Conservation (phyloP, 2,113 vertebrate species). For the Scolopax mira region DNA sequence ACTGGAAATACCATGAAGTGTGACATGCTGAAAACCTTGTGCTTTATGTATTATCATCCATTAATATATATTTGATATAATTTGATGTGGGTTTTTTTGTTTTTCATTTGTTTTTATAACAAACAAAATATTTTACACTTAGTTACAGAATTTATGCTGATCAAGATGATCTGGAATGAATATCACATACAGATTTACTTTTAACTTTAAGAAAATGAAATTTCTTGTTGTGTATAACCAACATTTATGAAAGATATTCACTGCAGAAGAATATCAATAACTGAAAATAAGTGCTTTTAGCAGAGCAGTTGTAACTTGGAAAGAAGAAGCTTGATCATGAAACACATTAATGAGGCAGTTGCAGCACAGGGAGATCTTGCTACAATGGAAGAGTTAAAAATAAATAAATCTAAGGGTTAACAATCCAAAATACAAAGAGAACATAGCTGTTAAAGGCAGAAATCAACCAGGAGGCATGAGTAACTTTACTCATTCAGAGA, state of each 20-base stretch:
- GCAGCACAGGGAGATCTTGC: background rate
- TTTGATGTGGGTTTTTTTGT: background rate
- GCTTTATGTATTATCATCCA: background rate
- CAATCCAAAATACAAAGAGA: background rate
- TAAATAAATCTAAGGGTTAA: too few species aligned
- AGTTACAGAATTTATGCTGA: background rate
- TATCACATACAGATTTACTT: background rate
- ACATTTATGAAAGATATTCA: background rate
- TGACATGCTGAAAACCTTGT: background rate
- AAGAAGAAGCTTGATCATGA: background rate
- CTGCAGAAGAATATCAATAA: background rate
- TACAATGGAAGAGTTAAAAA: background rate
- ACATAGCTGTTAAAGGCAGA: background rate
- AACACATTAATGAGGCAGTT: background rate
- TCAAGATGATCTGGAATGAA: background rate
- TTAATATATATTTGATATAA: background rate
- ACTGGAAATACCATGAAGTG: background rate
- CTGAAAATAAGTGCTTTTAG: background rate
- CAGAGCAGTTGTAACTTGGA: background rate
- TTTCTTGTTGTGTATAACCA: background rate
- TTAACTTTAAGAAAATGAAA: background rate
- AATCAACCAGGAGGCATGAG: background rate
- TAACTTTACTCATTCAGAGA: background rate
- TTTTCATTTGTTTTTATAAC: background rate
- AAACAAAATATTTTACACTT: background rate